These are phyloP conservation scores for Gila robusta DNA, from an alignment of 2,797 vertebrate genomes.

Conservation along the genomic window DNA sequence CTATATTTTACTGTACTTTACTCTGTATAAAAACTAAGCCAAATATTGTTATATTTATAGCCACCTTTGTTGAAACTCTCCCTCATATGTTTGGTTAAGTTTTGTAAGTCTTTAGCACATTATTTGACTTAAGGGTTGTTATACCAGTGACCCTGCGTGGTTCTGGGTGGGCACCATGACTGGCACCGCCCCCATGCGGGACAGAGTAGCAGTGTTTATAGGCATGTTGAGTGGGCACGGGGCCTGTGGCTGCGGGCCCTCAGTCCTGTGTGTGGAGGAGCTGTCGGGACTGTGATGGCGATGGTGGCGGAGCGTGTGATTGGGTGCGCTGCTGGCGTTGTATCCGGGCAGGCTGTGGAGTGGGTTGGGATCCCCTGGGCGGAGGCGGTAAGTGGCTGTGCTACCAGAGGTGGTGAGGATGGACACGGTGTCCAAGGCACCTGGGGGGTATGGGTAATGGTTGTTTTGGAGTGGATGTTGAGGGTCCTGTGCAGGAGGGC, in stretches of 20 bases:
- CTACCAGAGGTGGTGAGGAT: constrained; percentile 76
- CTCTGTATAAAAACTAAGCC: constrained; percentile 40
- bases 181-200: constrained; percentile 82
- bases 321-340: constrained; percentile 65
- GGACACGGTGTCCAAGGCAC: constrained; percentile 78
- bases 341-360: constrained; percentile 82
- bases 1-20: constrained; percentile 11
- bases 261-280: constrained; percentile 74
- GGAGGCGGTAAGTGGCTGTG: constrained; percentile 75
- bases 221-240: constrained; percentile 65
- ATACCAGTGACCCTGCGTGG: constrained; percentile 93
- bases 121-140: constrained; percentile 41
- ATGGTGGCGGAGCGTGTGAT: constrained; percentile 50
- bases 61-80: not conserved
- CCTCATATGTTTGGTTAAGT: not conserved
- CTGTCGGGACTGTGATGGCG: constrained; percentile 31
- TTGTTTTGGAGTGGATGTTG: constrained; percentile 69
- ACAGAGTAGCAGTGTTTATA: constrained; percentile 79
- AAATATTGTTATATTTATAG: not conserved
- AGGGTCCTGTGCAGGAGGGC: constrained; percentile 69
- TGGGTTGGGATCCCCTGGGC: constrained; percentile 73
- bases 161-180: constrained; percentile 90
- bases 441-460: constrained; percentile 76
- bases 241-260: constrained; percentile 78
- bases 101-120: constrained; percentile 49